Conservation (phyloP, 2,888 invertebrate genomes). For the Mellilla xanthometata region DNA sequence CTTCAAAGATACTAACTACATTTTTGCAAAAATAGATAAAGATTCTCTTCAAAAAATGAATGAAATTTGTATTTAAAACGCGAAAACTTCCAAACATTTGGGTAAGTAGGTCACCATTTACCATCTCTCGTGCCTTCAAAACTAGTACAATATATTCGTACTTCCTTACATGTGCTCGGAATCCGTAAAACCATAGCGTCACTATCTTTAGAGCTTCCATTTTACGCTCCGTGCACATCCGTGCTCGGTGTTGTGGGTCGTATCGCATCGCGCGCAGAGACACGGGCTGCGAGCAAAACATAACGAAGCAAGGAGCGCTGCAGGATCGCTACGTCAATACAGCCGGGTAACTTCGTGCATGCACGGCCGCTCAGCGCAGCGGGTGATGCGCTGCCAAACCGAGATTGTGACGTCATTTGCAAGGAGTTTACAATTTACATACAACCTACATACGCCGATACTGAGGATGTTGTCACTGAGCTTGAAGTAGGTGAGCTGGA, state of each 20-base stretch:
- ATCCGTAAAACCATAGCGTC: neutral
- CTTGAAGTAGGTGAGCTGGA: neutral
- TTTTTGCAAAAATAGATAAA: no score
- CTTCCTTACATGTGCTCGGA: neutral
- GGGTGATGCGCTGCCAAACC: conserved; percentile 21
- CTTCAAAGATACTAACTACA: no score
- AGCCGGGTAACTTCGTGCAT: neutral
- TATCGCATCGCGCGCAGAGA: neutral
- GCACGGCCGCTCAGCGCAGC: conserved; percentile 11
- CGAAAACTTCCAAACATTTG: no score
- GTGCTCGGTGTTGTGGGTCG: no score
- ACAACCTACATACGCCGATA: conserved; percentile 1
- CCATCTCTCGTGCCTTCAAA: no score
- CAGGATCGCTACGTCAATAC: neutral
- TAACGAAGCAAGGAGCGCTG: conserved; percentile 11
- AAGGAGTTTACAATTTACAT: conserved; percentile 16
- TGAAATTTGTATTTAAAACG: no score
- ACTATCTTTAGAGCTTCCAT: neutral
- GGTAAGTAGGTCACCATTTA: no score
- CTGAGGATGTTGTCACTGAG: neutral
- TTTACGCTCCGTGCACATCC: neutral
- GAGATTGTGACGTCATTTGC: conserved; percentile 21
- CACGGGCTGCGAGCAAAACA: conserved; percentile 5
- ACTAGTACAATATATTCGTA: no score
- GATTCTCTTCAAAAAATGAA: no score